Conservation (phyloP, 2,888 invertebrate genomes). For the Dromius quadrimaculatus region DNA sequence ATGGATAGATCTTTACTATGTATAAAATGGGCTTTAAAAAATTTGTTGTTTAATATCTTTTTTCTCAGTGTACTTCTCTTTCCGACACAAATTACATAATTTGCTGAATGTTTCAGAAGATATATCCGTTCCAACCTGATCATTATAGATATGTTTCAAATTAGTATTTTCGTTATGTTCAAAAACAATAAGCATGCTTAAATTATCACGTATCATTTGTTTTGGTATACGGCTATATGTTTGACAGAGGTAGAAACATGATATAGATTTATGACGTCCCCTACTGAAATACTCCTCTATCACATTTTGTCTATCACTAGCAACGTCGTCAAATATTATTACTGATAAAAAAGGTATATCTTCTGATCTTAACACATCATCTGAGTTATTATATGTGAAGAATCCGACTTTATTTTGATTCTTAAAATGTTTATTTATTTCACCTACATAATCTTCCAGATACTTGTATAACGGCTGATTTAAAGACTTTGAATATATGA, state of each 20-base stretch:
- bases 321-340: conserved; percentile 62
- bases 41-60: too few relatives aligned
- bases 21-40: too few relatives aligned
- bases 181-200: conserved; percentile 60
- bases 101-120: conserved; percentile 57
- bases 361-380: conserved; percentile 53
- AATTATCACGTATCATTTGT: conserved; percentile 61
- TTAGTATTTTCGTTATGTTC: conserved; percentile 60
- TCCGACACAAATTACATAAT: conserved; percentile 60
- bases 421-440: conserved; percentile 41
- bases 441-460: conserved; percentile 52
- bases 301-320: conserved; percentile 58
- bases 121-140: conserved; percentile 58
- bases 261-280: conserved; percentile 60
- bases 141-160: conserved; percentile 59
- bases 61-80: conserved; percentile 57
- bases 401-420: conserved; percentile 54
- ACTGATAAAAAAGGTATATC: conserved; percentile 58
- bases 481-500: conserved; percentile 47
- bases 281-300: conserved; percentile 59
- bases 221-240: conserved; percentile 61
- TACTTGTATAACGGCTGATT: conserved; percentile 58
- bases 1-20: too few relatives aligned
- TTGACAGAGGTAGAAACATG: conserved; percentile 61
- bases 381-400: conserved; percentile 48